These are phyloP conservation scores for Drosophila dunni DNA, from an alignment of 1,140 invertebrate genomes.

Conservation along the genomic window DNA sequence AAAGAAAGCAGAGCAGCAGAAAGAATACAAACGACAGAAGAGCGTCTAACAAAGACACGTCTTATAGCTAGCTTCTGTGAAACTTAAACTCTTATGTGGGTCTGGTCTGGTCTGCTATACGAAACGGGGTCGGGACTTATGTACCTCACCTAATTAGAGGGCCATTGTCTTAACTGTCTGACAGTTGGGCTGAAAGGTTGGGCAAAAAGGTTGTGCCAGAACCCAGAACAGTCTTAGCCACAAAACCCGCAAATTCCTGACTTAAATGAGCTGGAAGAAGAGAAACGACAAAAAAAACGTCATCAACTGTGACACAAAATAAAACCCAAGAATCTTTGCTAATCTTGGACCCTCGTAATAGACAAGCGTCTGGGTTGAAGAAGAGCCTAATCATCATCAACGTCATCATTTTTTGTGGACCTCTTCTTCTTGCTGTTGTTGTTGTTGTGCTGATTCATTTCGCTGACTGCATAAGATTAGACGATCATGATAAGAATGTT, in stretches of 20 bases:
- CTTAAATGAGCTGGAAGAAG: constrained; percentile 40
- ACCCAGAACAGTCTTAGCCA: constrained; percentile 63
- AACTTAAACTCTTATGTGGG: neutral
- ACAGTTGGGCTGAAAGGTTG: constrained; percentile 63
- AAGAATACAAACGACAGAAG: constrained; percentile 20
- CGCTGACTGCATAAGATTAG: constrained; percentile 61
- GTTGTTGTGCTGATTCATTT: constrained; percentile 68
- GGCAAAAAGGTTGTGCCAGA: constrained; percentile 32
- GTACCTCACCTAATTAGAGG: constrained; percentile 66
- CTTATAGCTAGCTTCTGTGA: constrained; percentile 28
- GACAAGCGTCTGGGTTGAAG: constrained; percentile 13
- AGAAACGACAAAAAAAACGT: constrained; percentile 45
- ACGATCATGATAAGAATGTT: constrained; percentile 73
- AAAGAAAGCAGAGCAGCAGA: constrained; percentile 51
- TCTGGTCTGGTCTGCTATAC: constrained; percentile 4
- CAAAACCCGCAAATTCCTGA: constrained; percentile 38
- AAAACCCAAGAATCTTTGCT: constrained; percentile 44
- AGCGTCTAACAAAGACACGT: constrained; percentile 40
- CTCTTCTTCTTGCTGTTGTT: too few species aligned
- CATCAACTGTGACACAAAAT: constrained; percentile 48
- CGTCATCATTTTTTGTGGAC: constrained; percentile 13
- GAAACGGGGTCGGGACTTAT: constrained; percentile 9
- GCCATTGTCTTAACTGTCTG: constrained; percentile 66
- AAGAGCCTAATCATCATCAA: constrained; percentile 14
- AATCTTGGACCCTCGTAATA: constrained; percentile 51